Percentiles rank a stretch among this genome's conserved stretches.
These are phyloP conservation scores for Chrosomus eos DNA, from an alignment of 2,797 vertebrate species.

Conservation along the genomic window DNA sequence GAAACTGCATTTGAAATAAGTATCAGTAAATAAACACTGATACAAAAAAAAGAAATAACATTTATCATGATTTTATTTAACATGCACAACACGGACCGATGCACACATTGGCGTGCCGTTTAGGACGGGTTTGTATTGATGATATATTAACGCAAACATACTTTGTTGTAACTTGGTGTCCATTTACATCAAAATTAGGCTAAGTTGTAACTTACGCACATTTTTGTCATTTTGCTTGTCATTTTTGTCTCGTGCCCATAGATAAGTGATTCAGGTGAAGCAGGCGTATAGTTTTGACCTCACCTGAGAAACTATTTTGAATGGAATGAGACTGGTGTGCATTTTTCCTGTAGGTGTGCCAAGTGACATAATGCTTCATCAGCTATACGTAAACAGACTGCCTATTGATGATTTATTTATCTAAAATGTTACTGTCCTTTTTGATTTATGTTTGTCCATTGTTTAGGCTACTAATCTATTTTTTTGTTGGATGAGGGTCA, in stretches of 20 bases:
- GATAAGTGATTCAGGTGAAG: conserved; percentile 36
- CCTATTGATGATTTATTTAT: not conserved
- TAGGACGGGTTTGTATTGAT: not conserved
- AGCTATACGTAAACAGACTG: not conserved
- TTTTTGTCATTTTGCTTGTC: too few species aligned
- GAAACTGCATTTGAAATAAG: not conserved
- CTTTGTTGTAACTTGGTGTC: too few species aligned
- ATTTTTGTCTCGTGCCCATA: not conserved
- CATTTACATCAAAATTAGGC: too few species aligned
- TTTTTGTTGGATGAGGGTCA: not conserved
- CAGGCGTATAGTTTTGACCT: not conserved
- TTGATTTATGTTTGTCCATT: not conserved
- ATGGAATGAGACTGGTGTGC: conserved; percentile 64
- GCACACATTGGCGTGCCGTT: not conserved
- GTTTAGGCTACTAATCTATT: not conserved
- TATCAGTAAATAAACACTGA: not conserved
- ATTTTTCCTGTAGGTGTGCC: conserved; percentile 64
- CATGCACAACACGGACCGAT: not conserved
- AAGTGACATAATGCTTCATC: conserved; percentile 18
- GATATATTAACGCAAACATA: too few species aligned
- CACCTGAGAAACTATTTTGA: conserved; percentile 38
- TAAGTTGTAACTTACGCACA: not conserved
- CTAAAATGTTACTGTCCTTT: not conserved
- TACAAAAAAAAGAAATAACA: not conserved
- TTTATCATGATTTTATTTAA: not conserved